Base-by-base conservation (phyloP, 1,140 invertebrate genomes). In the Heliconius melpomene region DNA sequence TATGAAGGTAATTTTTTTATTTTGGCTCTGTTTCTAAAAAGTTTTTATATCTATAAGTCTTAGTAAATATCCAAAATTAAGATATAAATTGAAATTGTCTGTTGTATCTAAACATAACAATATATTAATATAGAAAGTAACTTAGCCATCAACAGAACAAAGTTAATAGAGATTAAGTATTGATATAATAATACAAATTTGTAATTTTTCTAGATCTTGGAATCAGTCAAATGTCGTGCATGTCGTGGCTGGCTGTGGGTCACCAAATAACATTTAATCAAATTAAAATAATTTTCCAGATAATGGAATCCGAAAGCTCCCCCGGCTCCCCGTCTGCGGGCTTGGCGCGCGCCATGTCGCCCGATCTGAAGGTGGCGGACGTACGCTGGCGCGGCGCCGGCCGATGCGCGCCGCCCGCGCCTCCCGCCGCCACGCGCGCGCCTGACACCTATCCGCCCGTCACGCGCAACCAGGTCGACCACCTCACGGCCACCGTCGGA, bases 391-490 rank as follows among this genome's bases (percentile, higher is more conserved):
- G 95, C 74, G 95, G 96, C 13, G 94, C 96, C 46, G 96, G 96
- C 0, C 94, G 96, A 20, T 97, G 97, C 86, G 95, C 96, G 88
- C 95, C 29, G 90, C 60, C 60, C 9, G 91, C 95, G 57, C 95
- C 95, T 88, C 94, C 23, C 89, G 90, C 95, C 46, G 95, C 95
- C 75, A 95, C 96, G 1, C 91, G 94, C 66, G 94, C 95, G 36
- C 94, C 94, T 36, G 93, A 95, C 78, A 98, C 98, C 85, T 96
- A 95, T 84, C 95, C 96, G 73, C 98, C 98, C 1, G 95, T 97
- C 82, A 96, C 97, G 20, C 94, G 97, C 60, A 98, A 98, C 94
- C 97, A 97, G 88, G 97, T 98, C 54, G 98, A 98, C 95, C 96
- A 96, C 46, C 95, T 98, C 36, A 97, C 97, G 86, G 97, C 97